Conservation (phyloP, 1,140 invertebrate genomes). For the Sitophilus oryzae region DNA sequence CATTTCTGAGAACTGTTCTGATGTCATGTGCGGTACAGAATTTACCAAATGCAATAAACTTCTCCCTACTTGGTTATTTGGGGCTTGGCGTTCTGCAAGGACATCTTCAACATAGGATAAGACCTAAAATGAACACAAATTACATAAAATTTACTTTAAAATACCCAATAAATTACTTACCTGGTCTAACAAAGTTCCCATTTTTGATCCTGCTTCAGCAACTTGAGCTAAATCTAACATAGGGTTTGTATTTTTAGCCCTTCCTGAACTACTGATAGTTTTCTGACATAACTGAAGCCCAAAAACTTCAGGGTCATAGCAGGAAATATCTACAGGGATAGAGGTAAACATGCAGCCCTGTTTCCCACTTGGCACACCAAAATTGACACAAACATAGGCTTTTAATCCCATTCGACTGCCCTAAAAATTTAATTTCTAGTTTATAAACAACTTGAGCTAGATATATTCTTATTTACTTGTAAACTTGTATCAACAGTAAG, state of each 20-base stretch:
- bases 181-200: constrained; percentile 70
- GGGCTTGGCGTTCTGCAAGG: constrained; percentile 62
- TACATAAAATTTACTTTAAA: background rate
- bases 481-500: constrained; percentile 90
- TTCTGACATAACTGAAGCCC: constrained; percentile 74
- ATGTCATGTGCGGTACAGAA: constrained; percentile 82
- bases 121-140: constrained; percentile 45
- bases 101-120: constrained; percentile 86
- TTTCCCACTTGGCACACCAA: constrained; percentile 60
- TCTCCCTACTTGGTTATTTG: constrained; percentile 78
- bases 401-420: constrained; percentile 80
- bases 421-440: constrained; percentile 3
- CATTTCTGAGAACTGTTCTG: constrained; percentile 89
- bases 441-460: too few relatives aligned
- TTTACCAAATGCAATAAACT: constrained; percentile 83
- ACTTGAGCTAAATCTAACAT: constrained; percentile 76
- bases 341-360: constrained; percentile 95
- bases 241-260: constrained; percentile 65
- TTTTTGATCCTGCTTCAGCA: constrained; percentile 68
- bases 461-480: too few relatives aligned
- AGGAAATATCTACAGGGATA: constrained; percentile 74
- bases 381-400: constrained; percentile 71
- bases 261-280: constrained; percentile 54
- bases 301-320: constrained; percentile 85
- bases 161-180: background rate